phyloP scores from a whole-genome alignment of 2,113 vertebrate genomes.

The Amphiprion ocellaris region DNA sequence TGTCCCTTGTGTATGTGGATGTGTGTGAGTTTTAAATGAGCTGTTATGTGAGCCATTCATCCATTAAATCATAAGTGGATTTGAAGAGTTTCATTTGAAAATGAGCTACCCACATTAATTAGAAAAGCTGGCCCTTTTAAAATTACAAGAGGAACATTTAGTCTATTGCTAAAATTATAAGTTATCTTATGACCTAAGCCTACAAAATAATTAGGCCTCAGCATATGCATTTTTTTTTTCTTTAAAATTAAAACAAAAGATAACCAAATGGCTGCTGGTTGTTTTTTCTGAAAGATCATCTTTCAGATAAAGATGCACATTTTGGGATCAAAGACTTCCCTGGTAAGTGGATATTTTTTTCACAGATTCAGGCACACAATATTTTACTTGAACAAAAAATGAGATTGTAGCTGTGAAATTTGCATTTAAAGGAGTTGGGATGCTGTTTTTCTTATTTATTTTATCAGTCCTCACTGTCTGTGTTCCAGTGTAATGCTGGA shows the following conservation, averaged over 20 bases:
- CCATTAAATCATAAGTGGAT: constrained; percentile 64
- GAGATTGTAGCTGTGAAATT: neutral
- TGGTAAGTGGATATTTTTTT: constrained; percentile 3
- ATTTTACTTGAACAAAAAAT: neutral
- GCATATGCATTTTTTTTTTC: neutral
- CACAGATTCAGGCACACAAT: neutral
- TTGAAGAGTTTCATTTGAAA: constrained; percentile 58
- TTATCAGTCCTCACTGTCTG: constrained; percentile 11
- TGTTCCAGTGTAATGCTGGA: constrained; percentile 24
- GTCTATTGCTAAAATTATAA: constrained; percentile 39
- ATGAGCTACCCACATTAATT: constrained; percentile 39
- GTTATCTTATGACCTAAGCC: constrained; percentile 16
- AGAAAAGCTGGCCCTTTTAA: constrained; percentile 12
- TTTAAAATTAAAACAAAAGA: neutral
- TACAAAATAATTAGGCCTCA: constrained; percentile 25
- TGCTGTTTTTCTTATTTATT: neutral
- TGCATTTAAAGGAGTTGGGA: constrained; percentile 6
- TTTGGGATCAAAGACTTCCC: neutral
- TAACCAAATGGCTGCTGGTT: neutral
- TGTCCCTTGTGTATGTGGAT: constrained; percentile 41
- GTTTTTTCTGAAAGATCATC: neutral
- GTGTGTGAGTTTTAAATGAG: constrained; percentile 54
- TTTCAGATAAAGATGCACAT: neutral
- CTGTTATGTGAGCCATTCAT: constrained; percentile 43
- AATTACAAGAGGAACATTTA: constrained; percentile 49